Base-by-base conservation (phyloP, 2,113 vertebrate species). In the Xerus inauris region DNA sequence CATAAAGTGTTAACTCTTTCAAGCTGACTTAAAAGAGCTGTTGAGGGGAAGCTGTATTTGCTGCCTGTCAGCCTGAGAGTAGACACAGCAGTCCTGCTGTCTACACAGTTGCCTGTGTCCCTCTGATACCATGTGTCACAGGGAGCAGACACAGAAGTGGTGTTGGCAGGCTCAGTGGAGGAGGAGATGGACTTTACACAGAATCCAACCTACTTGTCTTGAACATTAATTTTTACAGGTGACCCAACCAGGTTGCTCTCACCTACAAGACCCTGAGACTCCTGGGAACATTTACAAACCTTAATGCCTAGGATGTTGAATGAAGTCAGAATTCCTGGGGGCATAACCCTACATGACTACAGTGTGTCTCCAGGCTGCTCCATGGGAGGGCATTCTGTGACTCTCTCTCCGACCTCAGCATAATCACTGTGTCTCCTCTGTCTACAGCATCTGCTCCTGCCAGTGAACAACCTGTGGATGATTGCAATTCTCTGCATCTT, bases 11-110 rank as follows among this genome's bases (percentile, higher is more conserved):
- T 40, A n/a, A 45, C 4, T 19, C 22, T 49, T 87, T 24, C n/a
- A 49, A 19, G 4, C 40, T 59, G n/a, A 3, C 45, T 57, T 5
- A 42, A 6, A 71, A 38, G 24, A 26, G 0, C 4, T 9, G 26
- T 4, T 4, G 2, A 19, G 22, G 65, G 22, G 14, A 14, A 57
- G 73, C 42, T 3, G 0, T 1, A 2, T 30, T 71, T 69, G 32
- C 20, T 0, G 4, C 0, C 10, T 16, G 7, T 22, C 40, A 24
- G 26, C 22, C 32, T 10, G 19, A 19, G 6, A 24, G 8, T 17
- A 1, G 47, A 13, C 3, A 19, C 5, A 1, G 0, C 0, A 5
- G 11, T 0, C 0, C 0, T 11, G 28, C 22, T 30, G 30, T 76
- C 38, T 67, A 1, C 19, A 9, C 28, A 2, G 1, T 1, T 35